A percentile compares a stretch with the other conserved stretches of the same genome.
phyloP scores from a whole-genome alignment of 2,113 vertebrate species.

The Muntiacus muntjak region DNA sequence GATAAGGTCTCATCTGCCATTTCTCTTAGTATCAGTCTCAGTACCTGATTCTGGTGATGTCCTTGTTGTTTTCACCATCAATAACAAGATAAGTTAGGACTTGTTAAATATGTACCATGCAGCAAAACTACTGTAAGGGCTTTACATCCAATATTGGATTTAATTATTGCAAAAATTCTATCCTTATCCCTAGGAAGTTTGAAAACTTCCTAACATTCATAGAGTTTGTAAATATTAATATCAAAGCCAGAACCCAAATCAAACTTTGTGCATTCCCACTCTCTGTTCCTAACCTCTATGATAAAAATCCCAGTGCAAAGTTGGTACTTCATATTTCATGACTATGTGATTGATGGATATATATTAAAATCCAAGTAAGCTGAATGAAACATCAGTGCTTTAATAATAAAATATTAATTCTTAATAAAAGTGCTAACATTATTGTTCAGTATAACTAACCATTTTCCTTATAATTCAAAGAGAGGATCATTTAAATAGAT shows the following conservation, averaged over 20 bases:
- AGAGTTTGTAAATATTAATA: not conserved
- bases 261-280: not conserved
- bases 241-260: not conserved
- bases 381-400: not conserved
- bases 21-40: not conserved
- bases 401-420: not conserved
- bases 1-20: not conserved
- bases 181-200: not conserved
- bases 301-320: not conserved
- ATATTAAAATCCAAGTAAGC: not conserved
- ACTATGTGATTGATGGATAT: not conserved
- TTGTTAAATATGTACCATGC: not conserved
- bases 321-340: not conserved
- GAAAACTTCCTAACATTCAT: not conserved
- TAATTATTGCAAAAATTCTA: not conserved
- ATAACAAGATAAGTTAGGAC: not conserved
- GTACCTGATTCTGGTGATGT: not conserved
- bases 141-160: not conserved
- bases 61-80: not conserved
- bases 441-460: not conserved
- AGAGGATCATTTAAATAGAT: not conserved
- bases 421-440: not conserved
- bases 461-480: conserved; percentile 23
- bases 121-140: not conserved
- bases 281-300: not conserved